A percentile compares a stretch with the other conserved stretches of the same genome.
These are phyloP conservation scores for Regulus satrapa DNA, from an alignment of 2,113 vertebrate species.

Conservation along the genomic window DNA sequence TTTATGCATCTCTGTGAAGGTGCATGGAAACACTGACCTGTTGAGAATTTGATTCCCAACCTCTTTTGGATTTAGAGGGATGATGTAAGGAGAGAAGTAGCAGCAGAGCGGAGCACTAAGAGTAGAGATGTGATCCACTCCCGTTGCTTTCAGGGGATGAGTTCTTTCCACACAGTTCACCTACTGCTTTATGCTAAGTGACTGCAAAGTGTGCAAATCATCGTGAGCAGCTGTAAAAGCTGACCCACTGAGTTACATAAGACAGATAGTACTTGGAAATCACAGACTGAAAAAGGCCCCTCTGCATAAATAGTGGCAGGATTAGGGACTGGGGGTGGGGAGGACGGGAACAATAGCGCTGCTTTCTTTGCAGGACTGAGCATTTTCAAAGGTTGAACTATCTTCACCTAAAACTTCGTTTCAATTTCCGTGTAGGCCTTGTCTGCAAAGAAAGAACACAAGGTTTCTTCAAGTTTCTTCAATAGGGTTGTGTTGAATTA, in stretches of 20 bases:
- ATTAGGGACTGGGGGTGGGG: neutral
- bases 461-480: neutral
- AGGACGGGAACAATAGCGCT: neutral
- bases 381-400: neutral
- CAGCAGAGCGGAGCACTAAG: neutral
- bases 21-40: neutral
- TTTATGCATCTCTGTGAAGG: neutral
- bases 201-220: neutral
- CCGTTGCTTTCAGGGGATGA: neutral
- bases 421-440: neutral
- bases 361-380: neutral
- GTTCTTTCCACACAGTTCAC: neutral
- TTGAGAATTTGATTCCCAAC: neutral
- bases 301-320: neutral
- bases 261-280: neutral
- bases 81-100: neutral
- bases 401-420: neutral
- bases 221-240: neutral
- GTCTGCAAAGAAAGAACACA: neutral
- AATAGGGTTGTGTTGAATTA: neutral
- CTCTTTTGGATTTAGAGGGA: neutral
- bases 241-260: neutral
- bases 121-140: neutral
- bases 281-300: neutral
- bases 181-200: neutral